Evolutionary conservation across 1,140 invertebrate genomes (phyloP).

Genomic region (Aphidius ervi): DNA sequence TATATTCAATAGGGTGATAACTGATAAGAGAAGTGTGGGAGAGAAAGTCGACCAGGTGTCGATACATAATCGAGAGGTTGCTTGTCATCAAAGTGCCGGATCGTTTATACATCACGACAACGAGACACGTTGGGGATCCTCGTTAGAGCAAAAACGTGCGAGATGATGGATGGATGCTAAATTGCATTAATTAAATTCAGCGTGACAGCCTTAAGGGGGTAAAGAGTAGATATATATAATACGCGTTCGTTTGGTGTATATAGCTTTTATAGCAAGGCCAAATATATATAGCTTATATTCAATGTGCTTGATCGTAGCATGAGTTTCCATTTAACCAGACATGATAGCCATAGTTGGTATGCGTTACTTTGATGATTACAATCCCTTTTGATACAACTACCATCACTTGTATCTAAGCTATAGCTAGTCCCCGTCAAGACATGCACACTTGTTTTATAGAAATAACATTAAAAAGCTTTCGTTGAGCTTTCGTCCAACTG

Average conservation of each 20-base stretch:
- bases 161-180: conserved; percentile 55
- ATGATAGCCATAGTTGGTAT: conserved; percentile 19
- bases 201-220: conserved; percentile 39
- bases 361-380: conserved; percentile 45
- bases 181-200: conserved; percentile 55
- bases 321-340: conserved; percentile 32
- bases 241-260: not conserved
- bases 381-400: conserved; percentile 16
- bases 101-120: conserved; percentile 16
- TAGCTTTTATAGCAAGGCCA: conserved; percentile 15
- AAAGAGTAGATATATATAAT: not conserved
- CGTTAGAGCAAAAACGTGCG: conserved; percentile 52
- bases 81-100: conserved; percentile 45
- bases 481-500: too few species aligned
- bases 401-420: conserved; percentile 7
- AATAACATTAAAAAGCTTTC: too few species aligned
- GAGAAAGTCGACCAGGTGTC: conserved; percentile 30
- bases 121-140: conserved; percentile 30
- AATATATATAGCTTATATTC: conserved; percentile 32
- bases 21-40: not conserved
- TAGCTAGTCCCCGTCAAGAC: conserved; percentile 4
- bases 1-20: conserved; percentile 2
- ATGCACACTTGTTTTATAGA: conserved; percentile 18
- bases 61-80: conserved; percentile 37
- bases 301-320: conserved; percentile 36